phyloP scores from a whole-genome alignment of 1,140 invertebrate species.

The Nasonia vitripennis region DNA sequence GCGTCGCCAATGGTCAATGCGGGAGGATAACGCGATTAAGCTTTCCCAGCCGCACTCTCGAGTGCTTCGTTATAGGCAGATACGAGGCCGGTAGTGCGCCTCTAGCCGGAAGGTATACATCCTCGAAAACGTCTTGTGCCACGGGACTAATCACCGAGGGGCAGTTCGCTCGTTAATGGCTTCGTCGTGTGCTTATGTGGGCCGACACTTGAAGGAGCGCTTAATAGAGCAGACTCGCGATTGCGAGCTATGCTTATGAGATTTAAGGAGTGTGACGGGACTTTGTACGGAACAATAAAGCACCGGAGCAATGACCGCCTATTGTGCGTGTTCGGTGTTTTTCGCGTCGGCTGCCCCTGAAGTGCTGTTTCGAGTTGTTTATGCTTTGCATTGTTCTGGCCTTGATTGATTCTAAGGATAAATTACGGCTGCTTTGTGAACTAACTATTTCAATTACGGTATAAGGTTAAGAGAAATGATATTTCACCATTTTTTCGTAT shows the following conservation, averaged over 20 bases:
- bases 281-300: not conserved
- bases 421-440: not conserved
- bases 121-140: slow-evolving; percentile 10
- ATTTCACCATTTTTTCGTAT: too few species aligned
- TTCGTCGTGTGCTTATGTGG: not conserved
- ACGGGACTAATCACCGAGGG: slow-evolving; percentile 7
- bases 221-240: not conserved
- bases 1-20: not conserved
- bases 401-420: not conserved
- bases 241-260: not conserved
- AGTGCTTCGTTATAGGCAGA: slow-evolving; percentile 28
- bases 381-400: not conserved
- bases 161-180: slow-evolving; percentile 23
- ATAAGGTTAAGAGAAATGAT: too few species aligned
- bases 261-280: not conserved
- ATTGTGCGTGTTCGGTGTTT: not conserved
- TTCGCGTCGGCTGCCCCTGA: not conserved
- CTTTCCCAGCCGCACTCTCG: not conserved
- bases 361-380: not conserved
- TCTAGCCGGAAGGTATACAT: not conserved
- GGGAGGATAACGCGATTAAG: slow-evolving; percentile 20
- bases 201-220: not conserved
- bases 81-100: not conserved
- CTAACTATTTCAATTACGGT: too few species aligned
- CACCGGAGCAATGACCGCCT: not conserved